These are phyloP conservation scores for Amblyornis subalaris DNA, from an alignment of 2,113 vertebrate species.

Conservation along the genomic window DNA sequence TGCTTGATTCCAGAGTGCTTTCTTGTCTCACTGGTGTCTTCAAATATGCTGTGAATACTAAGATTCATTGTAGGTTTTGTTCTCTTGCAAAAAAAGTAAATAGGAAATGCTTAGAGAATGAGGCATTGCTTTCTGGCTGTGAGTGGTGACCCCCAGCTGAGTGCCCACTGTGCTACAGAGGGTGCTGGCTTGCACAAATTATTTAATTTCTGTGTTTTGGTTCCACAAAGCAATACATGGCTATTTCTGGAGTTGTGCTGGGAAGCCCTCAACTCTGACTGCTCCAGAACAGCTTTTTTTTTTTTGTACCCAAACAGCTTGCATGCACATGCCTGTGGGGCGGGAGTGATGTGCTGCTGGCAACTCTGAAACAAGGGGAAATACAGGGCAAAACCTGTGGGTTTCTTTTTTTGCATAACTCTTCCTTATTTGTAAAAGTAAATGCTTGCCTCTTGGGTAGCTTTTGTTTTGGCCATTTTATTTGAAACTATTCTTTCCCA, in stretches of 20 bases:
- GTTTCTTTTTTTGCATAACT: not conserved
- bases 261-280: not conserved
- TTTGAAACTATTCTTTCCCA: not conserved
- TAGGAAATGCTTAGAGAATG: not conserved
- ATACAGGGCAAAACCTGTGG: not conserved
- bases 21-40: not conserved
- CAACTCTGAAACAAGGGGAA: not conserved
- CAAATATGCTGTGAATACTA: not conserved
- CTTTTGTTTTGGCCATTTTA: not conserved
- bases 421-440: not conserved
- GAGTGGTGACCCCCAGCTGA: not conserved
- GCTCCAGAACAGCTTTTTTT: not conserved
- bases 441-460: not conserved
- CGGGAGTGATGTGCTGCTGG: accelerated
- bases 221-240: not conserved
- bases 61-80: not conserved
- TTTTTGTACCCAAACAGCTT: not conserved
- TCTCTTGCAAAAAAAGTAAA: not conserved
- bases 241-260: not conserved
- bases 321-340: accelerated
- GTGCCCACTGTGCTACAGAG: accelerated
- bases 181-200: not conserved
- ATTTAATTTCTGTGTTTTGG: not conserved
- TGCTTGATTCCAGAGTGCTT: not conserved
- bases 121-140: not conserved